These are phyloP conservation scores for Rhogogaster chlorosoma DNA, from an alignment of 2,888 invertebrate genomes.

Conservation along the genomic window DNA sequence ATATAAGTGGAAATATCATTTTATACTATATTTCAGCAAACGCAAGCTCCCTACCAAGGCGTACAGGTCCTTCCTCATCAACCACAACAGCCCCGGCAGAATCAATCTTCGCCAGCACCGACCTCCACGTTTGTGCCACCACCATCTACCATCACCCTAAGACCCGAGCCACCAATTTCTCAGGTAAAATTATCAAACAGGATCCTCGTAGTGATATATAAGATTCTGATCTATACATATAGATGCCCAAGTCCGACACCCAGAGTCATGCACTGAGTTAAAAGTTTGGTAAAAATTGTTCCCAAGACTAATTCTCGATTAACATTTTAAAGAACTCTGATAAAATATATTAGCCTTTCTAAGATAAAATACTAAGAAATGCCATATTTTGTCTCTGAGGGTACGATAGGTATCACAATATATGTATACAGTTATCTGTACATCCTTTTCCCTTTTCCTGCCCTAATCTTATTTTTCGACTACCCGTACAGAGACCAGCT, in stretches of 20 bases:
- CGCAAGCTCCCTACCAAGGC: slow-evolving; percentile 54
- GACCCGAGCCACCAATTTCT: slow-evolving; percentile 87
- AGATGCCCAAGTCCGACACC: not conserved
- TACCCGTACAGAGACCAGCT: slow-evolving; percentile 79
- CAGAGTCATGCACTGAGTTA: not conserved
- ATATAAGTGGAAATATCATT: not conserved
- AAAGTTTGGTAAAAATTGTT: not conserved
- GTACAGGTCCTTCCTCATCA: slow-evolving; percentile 55
- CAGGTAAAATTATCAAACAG: slow-evolving; percentile 77
- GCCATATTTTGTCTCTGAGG: too few relatives aligned
- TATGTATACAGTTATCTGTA: too few relatives aligned
- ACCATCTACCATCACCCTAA: slow-evolving; percentile 85
- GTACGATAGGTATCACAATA: too few relatives aligned
- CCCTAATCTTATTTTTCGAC: not conserved
- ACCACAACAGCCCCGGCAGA: slow-evolving; percentile 60
- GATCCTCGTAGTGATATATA: not conserved
- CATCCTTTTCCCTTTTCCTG: too few relatives aligned
- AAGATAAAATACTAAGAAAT: not conserved
- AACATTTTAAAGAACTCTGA: not conserved
- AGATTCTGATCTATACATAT: too few relatives aligned
- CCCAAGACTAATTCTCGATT: not conserved
- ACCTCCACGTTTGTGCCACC: slow-evolving; percentile 80
- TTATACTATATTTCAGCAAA: slow-evolving; percentile 59
- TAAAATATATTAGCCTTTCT: not conserved
- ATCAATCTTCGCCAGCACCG: slow-evolving; percentile 54